Conservation (phyloP, 2,888 invertebrate genomes). For the Bruchidius siliquastri region DNA sequence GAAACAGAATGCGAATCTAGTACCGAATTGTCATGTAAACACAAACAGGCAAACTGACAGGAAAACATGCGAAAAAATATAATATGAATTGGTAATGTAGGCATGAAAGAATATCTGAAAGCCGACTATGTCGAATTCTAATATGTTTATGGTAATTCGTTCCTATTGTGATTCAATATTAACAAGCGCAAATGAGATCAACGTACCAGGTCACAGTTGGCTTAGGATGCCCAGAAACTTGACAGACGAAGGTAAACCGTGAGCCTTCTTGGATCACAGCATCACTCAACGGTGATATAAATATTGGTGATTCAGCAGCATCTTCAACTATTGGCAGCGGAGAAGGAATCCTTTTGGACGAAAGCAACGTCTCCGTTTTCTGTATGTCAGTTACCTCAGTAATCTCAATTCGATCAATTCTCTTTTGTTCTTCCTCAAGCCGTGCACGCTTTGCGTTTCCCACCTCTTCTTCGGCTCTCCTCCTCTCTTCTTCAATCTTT, state of each 20-base stretch:
- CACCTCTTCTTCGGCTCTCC: constrained; percentile 15
- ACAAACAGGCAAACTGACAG: too few species aligned
- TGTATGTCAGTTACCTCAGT: constrained; percentile 32
- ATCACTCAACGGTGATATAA: constrained; percentile 58
- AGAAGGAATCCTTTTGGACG: constrained; percentile 28
- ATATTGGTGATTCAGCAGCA: constrained; percentile 51
- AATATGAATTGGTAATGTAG: too few species aligned
- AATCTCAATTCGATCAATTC: constrained; percentile 23
- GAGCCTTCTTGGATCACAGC: constrained; percentile 64
- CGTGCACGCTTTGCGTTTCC: constrained; percentile 18
- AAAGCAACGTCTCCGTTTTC: constrained; percentile 26
- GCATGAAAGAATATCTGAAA: too few species aligned
- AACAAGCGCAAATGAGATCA: too few species aligned
- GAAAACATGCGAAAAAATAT: too few species aligned
- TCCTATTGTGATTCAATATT: too few species aligned
- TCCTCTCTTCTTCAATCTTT: constrained; percentile 26
- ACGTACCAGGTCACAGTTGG: constrained; percentile 66
- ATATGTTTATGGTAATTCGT: too few species aligned
- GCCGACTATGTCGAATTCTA: too few species aligned
- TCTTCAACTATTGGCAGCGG: constrained; percentile 33
- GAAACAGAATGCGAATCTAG: too few species aligned
- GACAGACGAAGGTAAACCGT: constrained; percentile 56
- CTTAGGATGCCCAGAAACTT: constrained; percentile 58
- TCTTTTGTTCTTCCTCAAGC: constrained; percentile 28
- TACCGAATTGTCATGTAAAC: too few species aligned